phyloP scores from a whole-genome alignment of 2,113 vertebrate species.

The Catharus fuscescens region DNA sequence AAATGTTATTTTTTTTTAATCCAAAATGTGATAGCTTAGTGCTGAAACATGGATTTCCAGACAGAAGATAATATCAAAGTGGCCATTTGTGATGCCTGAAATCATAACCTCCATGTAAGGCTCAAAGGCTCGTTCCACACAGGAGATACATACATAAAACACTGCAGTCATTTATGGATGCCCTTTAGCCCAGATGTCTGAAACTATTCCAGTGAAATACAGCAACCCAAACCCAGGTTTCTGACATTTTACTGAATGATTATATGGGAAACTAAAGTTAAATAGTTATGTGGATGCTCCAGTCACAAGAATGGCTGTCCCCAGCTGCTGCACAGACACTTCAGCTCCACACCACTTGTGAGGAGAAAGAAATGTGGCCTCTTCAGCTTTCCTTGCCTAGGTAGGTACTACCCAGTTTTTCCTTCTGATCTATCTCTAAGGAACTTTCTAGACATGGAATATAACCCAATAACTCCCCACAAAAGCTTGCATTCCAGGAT shows the following conservation, averaged over 20 bases:
- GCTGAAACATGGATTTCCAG: slow-evolving; percentile 75
- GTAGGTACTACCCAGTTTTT: background rate
- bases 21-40: slow-evolving; percentile 80
- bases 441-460: background rate
- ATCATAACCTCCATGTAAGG: slow-evolving; percentile 66
- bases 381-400: background rate
- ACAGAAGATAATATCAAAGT: slow-evolving; percentile 77
- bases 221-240: background rate
- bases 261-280: background rate
- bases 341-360: background rate
- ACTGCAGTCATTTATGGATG: background rate
- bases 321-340: background rate
- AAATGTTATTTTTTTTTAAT: slow-evolving; percentile 80
- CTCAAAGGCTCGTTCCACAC: slow-evolving; percentile 46
- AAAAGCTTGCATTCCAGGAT: background rate
- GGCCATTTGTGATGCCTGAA: slow-evolving; percentile 59
- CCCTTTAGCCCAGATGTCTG: slow-evolving; percentile 19
- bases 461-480: background rate
- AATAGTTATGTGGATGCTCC: background rate
- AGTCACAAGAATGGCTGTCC: background rate
- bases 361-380: background rate
- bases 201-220: slow-evolving; percentile 4
- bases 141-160: background rate
- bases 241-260: background rate
- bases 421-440: background rate